Conservation (phyloP, 1,140 invertebrate species). For the Bombus pyrosoma region DNA sequence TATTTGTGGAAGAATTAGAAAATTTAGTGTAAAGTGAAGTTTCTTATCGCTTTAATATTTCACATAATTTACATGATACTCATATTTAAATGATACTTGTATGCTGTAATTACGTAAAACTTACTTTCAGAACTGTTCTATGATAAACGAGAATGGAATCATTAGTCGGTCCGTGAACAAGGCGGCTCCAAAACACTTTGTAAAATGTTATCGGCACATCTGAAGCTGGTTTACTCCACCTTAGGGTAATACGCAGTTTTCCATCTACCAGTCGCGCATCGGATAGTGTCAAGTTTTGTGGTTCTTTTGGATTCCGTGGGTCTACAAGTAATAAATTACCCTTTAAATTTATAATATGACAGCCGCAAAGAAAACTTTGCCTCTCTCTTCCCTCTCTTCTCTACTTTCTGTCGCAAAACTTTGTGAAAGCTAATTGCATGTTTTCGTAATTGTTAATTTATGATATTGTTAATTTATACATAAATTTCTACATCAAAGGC, state of each 20-base stretch:
- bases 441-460: not conserved
- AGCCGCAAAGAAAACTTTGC: not conserved
- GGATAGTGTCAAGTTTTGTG: constrained; percentile 85
- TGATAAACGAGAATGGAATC: constrained; percentile 85
- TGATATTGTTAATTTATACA: not conserved
- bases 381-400: not conserved
- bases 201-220: constrained; percentile 85
- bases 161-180: constrained; percentile 81
- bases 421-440: not conserved
- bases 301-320: constrained; percentile 85
- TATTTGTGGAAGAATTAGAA: not conserved
- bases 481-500: not conserved
- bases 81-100: too few relatives aligned
- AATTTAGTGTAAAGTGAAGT: too few relatives aligned
- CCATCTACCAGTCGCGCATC: constrained; percentile 80
- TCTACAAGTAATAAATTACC: constrained; percentile 76
- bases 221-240: constrained; percentile 86
- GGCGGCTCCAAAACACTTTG: constrained; percentile 86
- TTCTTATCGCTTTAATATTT: too few relatives aligned
- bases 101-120: constrained; percentile 58
- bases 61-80: too few relatives aligned
- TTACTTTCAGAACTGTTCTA: constrained; percentile 84
- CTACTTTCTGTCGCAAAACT: not conserved
- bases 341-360: not conserved
- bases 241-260: constrained; percentile 83